Conservation (phyloP, 2,797 vertebrate species). For the Alcedo quadribrachys region DNA sequence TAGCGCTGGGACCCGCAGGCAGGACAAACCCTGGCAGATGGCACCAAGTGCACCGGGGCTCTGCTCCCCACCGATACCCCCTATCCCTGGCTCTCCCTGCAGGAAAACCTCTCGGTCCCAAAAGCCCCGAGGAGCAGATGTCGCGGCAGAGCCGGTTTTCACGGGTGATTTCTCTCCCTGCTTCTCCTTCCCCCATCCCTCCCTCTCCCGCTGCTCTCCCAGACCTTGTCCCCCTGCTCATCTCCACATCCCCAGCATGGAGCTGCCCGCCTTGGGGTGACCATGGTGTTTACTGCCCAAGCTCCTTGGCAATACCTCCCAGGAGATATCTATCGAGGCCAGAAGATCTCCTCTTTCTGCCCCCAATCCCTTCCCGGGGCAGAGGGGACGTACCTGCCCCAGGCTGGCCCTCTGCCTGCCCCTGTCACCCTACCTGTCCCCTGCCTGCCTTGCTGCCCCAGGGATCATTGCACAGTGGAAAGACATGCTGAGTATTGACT, state of each 20-base stretch:
- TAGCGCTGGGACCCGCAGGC: not conserved
- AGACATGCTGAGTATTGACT: constrained; percentile 46
- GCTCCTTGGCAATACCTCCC: not conserved
- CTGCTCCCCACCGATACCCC: not conserved
- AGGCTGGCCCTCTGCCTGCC: not conserved
- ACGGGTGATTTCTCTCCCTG: not conserved
- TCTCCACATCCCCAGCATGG: rapidly evolving
- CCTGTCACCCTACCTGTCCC: not conserved
- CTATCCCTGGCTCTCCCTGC: not conserved
- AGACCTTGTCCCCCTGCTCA: not conserved
- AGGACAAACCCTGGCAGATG: not conserved
- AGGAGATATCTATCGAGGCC: not conserved
- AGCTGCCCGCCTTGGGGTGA: not conserved
- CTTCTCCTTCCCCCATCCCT: not conserved
- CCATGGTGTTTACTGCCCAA: not conserved
- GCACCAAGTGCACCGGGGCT: not conserved
- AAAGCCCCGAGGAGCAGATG: not conserved
- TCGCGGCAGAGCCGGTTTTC: not conserved
- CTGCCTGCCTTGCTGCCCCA: not conserved
- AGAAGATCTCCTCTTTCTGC: not conserved
- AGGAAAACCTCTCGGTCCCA: not conserved
- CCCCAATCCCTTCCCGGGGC: not conserved
- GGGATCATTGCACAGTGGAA: constrained; percentile 45
- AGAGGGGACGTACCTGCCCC: not conserved
- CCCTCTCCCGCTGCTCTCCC: not conserved